phyloP scores from a whole-genome alignment of 92 coral and sea anemone genomes.

The Bergia sp. region DNA sequence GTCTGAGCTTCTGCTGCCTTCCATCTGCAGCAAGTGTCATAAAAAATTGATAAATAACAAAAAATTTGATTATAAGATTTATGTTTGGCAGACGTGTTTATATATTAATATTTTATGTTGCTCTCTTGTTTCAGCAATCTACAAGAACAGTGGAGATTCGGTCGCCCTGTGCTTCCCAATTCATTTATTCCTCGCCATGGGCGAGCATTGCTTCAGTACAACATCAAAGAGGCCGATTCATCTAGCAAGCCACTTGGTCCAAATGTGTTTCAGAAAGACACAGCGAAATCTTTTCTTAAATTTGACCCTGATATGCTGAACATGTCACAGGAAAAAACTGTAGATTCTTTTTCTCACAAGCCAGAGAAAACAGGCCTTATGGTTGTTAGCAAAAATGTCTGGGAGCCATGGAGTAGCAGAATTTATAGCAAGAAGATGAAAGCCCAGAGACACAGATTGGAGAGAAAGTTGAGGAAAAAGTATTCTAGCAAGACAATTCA shows the following conservation, averaged over 20 bases:
- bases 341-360: slow-evolving; percentile 28
- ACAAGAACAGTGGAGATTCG: slow-evolving; percentile 80
- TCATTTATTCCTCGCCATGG: slow-evolving; percentile 76
- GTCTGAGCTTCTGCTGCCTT: too few relatives aligned
- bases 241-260: slow-evolving; percentile 6
- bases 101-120: background rate
- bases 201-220: slow-evolving; percentile 90
- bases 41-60: too few relatives aligned
- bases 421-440: slow-evolving; percentile 50
- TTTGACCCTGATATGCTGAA: slow-evolving; percentile 53
- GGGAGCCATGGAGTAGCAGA: slow-evolving; percentile 61
- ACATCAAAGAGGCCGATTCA: slow-evolving; percentile 45
- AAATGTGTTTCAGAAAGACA: slow-evolving; percentile 21
- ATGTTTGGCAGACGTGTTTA: background rate
- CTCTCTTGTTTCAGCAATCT: slow-evolving; percentile 55
- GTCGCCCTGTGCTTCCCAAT: slow-evolving; percentile 63
- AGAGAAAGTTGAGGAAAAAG: slow-evolving; percentile 53
- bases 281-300: slow-evolving; percentile 26
- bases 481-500: slow-evolving; percentile 43
- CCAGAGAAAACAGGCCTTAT: slow-evolving; percentile 75
- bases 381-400: slow-evolving; percentile 71
- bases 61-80: too few relatives aligned
- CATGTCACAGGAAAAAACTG: slow-evolving; percentile 54
- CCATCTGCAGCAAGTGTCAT: too few relatives aligned
- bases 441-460: slow-evolving; percentile 52